A percentile compares a stretch with the other conserved stretches of the same genome.
phyloP scores from a whole-genome alignment of 2,797 vertebrate genomes.

The Ptychobarbus kaznakovi region DNA sequence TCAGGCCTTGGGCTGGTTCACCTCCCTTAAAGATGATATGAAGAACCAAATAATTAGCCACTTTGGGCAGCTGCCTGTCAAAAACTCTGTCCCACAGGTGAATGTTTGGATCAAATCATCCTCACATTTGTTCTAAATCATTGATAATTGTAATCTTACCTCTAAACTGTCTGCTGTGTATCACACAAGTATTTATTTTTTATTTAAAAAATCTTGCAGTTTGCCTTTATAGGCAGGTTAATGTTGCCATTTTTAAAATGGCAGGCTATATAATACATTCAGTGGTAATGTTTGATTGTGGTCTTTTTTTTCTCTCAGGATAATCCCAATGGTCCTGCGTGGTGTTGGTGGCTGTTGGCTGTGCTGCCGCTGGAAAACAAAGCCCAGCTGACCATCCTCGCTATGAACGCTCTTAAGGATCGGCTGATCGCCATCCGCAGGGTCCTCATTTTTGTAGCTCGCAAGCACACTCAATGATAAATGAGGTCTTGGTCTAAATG shows the following conservation, averaged over 20 bases:
- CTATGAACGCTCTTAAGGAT: slow-evolving; percentile 90
- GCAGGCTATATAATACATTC: background rate
- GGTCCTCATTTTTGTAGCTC: slow-evolving; percentile 88
- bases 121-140: background rate
- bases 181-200: background rate
- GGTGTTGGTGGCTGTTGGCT: slow-evolving; percentile 94
- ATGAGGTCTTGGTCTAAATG: background rate
- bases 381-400: slow-evolving; percentile 90
- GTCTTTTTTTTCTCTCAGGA: slow-evolving; percentile 71
- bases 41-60: slow-evolving; percentile 93
- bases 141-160: background rate
- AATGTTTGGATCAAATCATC: slow-evolving; percentile 52
- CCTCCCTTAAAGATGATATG: slow-evolving; percentile 91
- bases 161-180: background rate
- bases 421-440: slow-evolving; percentile 87
- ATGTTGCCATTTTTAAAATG: background rate
- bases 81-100: slow-evolving; percentile 88
- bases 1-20: slow-evolving; percentile 91
- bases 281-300: background rate
- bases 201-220: too few species aligned
- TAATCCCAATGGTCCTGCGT: slow-evolving; percentile 87
- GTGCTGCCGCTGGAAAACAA: slow-evolving; percentile 89
- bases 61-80: slow-evolving; percentile 90
- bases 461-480: slow-evolving; percentile 85
- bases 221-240: background rate